phyloP scores from a whole-genome alignment of 2,113 vertebrate species.

The Corvus moneduloides region DNA sequence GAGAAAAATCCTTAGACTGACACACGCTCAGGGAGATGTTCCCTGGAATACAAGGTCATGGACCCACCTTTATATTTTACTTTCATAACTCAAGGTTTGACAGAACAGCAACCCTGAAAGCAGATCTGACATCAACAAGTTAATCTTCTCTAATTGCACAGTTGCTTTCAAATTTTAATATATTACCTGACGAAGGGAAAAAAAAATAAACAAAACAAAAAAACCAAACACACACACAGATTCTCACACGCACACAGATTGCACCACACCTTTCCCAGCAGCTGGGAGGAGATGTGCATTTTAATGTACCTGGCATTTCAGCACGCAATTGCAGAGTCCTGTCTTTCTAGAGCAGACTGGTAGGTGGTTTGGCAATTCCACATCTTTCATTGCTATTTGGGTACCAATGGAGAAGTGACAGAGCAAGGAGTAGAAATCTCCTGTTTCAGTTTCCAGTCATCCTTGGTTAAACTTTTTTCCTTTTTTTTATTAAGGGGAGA shows the following conservation, averaged over 20 bases:
- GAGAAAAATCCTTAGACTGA: neutral
- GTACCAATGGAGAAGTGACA: neutral
- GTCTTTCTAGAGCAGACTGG: neutral
- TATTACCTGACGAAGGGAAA: neutral
- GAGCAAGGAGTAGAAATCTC: neutral
- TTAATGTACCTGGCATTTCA: neutral
- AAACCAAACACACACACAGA: neutral
- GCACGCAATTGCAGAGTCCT: neutral
- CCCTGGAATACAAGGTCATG: neutral
- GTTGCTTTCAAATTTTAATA: constrained; percentile 18
- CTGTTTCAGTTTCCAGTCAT: neutral
- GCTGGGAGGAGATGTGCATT: neutral
- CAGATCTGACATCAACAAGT: neutral
- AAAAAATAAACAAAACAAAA: too few relatives aligned
- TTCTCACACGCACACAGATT: neutral
- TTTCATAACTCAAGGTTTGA: constrained; percentile 29
- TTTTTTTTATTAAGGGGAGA: neutral
- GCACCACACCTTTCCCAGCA: constrained; percentile 44
- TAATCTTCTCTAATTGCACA: constrained; percentile 44
- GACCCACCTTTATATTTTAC: constrained; percentile 20
- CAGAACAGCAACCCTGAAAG: constrained; percentile 12
- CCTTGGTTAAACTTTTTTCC: neutral
- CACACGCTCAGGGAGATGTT: neutral
- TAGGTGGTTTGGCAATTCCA: neutral
- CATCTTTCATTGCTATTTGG: neutral